Evolutionary conservation across 2,888 invertebrate genomes (phyloP).

Genomic region (Cheiracanthium punctorium): DNA sequence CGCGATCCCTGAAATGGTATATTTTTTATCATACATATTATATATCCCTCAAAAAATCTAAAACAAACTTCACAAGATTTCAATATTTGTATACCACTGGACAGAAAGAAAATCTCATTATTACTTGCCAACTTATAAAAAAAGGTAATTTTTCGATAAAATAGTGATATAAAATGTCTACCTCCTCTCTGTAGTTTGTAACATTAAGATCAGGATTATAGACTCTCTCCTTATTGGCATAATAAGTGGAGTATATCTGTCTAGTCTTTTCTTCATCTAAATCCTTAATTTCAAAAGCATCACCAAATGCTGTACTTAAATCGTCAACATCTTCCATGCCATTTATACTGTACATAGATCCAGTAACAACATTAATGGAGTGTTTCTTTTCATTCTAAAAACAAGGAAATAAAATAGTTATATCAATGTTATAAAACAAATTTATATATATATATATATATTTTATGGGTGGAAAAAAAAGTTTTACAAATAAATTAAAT

Average conservation of each 20-base stretch:
- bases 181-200: slow-evolving; percentile 52
- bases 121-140: no score
- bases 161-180: not conserved
- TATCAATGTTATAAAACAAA: no score
- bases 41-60: no score
- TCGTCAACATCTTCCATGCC: slow-evolving; percentile 54
- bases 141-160: no score
- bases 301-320: slow-evolving; percentile 1
- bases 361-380: not conserved
- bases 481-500: no score
- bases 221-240: not conserved
- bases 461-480: no score
- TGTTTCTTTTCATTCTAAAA: slow-evolving; percentile 10
- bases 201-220: slow-evolving; percentile 48
- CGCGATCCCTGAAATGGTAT: no score
- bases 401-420: not conserved
- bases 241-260: slow-evolving; percentile 46
- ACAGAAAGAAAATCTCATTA: not conserved
- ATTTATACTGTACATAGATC: slow-evolving; percentile 24
- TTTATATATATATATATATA: no score
- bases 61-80: not conserved
- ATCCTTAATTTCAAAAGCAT: slow-evolving; percentile 15
- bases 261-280: slow-evolving; percentile 25
- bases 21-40: no score
- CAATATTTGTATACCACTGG: not conserved